Percentiles rank a stretch among this genome's conserved stretches.
phyloP scores from a whole-genome alignment of 37 sponge, comb jelly and placozoan species.

The Beroe ovata region DNA sequence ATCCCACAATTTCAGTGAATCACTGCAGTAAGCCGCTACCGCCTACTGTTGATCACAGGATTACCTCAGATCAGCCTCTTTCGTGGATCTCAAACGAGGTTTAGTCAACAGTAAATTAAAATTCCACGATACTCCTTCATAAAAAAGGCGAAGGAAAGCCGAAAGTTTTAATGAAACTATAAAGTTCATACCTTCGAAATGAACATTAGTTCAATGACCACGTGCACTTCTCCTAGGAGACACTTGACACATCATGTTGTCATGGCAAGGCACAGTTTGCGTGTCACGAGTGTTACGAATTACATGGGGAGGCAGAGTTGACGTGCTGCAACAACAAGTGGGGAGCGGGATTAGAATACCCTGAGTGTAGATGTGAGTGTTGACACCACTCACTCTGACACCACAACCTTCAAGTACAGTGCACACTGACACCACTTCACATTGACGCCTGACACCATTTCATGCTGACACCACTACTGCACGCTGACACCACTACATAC shows the following conservation, averaged over 20 bases:
- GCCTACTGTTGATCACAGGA: not conserved
- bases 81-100: not conserved
- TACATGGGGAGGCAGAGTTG: not conserved
- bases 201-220: too few relatives aligned
- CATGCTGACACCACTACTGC: not conserved
- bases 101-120: too few relatives aligned
- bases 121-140: too few relatives aligned
- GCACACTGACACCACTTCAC: not conserved
- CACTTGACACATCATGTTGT: not conserved
- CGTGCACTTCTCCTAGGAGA: too few relatives aligned
- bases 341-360: not conserved
- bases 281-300: slow-evolving; percentile 37
- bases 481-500: not conserved
- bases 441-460: too few relatives aligned
- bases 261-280: not conserved
- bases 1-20: not conserved
- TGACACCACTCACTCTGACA: not conserved
- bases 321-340: slow-evolving; percentile 30
- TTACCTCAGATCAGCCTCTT: not conserved
- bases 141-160: too few relatives aligned
- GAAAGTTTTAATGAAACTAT: too few relatives aligned
- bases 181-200: too few relatives aligned
- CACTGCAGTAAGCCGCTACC: not conserved
- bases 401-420: not conserved
- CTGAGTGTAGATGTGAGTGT: slow-evolving; percentile 14